phyloP scores from a whole-genome alignment of 2,797 vertebrate genomes.

The Microtus agrestis region DNA sequence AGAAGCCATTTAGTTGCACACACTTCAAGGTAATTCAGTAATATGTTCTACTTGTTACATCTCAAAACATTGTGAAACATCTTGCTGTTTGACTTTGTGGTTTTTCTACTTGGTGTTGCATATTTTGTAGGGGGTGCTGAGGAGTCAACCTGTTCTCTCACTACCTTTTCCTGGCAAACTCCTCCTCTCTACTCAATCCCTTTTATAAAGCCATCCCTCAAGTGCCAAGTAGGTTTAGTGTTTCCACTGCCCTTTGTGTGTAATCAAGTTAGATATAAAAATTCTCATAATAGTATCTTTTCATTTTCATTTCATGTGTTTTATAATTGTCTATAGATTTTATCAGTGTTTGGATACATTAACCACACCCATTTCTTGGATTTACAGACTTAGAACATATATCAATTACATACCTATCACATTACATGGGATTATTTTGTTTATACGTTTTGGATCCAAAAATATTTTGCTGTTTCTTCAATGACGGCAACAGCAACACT shows the following conservation, averaged over 20 bases:
- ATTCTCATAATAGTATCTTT: neutral
- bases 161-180: neutral
- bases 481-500: neutral
- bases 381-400: neutral
- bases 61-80: neutral
- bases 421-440: neutral
- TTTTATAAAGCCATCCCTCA: neutral
- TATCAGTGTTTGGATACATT: neutral
- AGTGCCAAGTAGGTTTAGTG: neutral
- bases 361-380: neutral
- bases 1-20: neutral
- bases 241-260: neutral
- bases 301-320: slow-evolving; percentile 33
- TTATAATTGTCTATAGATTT: slow-evolving; percentile 6
- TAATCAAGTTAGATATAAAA: neutral
- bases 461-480: neutral
- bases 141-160: neutral
- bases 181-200: neutral
- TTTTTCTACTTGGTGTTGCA: neutral
- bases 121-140: neutral
- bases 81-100: neutral
- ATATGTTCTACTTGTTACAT: neutral
- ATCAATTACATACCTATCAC: neutral
- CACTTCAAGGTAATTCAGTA: neutral
- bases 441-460: neutral